These are phyloP conservation scores for Euura saliciscinereae DNA, from an alignment of 1,140 invertebrate species.

Conservation along the genomic window DNA sequence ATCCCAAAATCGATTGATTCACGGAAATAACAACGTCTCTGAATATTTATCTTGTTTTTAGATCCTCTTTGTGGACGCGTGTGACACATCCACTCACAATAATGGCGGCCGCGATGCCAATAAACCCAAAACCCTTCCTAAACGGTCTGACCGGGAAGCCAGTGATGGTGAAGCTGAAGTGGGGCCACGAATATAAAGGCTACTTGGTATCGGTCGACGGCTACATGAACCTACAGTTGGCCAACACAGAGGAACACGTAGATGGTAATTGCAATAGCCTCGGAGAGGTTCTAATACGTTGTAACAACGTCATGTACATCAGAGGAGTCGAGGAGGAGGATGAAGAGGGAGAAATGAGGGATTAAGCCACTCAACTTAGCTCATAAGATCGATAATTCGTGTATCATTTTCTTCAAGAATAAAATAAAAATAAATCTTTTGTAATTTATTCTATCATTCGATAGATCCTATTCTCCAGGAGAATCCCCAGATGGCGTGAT, in stretches of 20 bases:
- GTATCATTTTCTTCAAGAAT: too few relatives aligned
- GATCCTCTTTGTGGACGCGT: too few relatives aligned
- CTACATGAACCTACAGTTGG: conserved; percentile 99
- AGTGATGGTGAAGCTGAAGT: conserved; percentile 97
- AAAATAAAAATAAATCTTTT: too few relatives aligned
- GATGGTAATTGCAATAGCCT: conserved; percentile 90
- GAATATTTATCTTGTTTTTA: too few relatives aligned
- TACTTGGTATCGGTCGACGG: conserved; percentile 96
- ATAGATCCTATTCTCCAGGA: too few relatives aligned
- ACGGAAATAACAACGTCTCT: too few relatives aligned
- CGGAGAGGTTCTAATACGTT: conserved; percentile 96
- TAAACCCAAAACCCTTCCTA: conserved; percentile 99
- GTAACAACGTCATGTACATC: conserved; percentile 99
- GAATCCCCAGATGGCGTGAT: too few relatives aligned
- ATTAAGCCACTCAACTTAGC: conserved; percentile 60
- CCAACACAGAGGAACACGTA: conserved; percentile 98
- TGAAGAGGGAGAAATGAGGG: conserved; percentile 96
- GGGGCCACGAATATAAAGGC: conserved; percentile 99
- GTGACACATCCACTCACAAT: conserved; percentile 31
- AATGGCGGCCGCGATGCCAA: conserved; percentile 87
- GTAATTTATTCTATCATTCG: too few relatives aligned
- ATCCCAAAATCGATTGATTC: too few relatives aligned
- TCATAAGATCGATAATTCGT: too few relatives aligned
- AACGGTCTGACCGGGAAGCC: conserved; percentile 97
- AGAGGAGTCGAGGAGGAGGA: conserved; percentile 96